Base-by-base conservation (phyloP, 37 sponge, comb jelly and placozoan species). In the Corticium candelabrum region DNA sequence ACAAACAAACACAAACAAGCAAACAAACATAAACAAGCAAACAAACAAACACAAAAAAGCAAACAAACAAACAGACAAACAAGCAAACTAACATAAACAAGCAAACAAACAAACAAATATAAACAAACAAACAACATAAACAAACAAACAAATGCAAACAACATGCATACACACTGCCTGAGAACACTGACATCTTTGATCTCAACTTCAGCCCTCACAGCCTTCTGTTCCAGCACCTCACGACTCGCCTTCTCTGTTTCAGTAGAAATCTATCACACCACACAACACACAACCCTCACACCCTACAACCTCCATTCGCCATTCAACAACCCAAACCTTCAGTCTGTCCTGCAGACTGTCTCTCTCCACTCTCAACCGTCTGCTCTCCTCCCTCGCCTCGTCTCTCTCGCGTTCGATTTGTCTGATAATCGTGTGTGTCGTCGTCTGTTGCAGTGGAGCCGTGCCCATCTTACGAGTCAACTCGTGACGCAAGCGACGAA, bases 351-450 rank as follows among this genome's bases (percentile, higher is more conserved):
- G 41, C 33, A 80, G 40, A 5, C 74, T 37, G 81, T 80, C 77
- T 5, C 82, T 37, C 32, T 80, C 82, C 75, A 37, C 77, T 77
- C 43, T 68, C 68, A 76, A 27, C 70, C 84, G 85, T 21, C 40
- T 37, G 3, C 85, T 41, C 40, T 86, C 87, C 76, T 77, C 62
- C 41, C 77, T 34, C 27, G 91, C 88, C 31, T 89, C 88, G 40
- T 93, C 93, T 56, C 93, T 80, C 77, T 93, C 93, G 70, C 79
- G 79, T 72, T 86, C 84, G 29, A 93, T 38, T 41, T 82, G 35
- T 15, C 80, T 77, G 2, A 89, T n/a, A n/a, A 82, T 68, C 36
- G 30, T 11, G 41, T 72, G 72, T n/a, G n/a, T n/a, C 35, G 80
- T 34, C 5, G 30, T 40, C 21, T 50, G 79, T 30, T 21, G 40